Evolutionary conservation across 2,113 vertebrate species (phyloP), one percentile per base, ranked within the genome.

Genomic region (Amphiprion percula): DNA sequence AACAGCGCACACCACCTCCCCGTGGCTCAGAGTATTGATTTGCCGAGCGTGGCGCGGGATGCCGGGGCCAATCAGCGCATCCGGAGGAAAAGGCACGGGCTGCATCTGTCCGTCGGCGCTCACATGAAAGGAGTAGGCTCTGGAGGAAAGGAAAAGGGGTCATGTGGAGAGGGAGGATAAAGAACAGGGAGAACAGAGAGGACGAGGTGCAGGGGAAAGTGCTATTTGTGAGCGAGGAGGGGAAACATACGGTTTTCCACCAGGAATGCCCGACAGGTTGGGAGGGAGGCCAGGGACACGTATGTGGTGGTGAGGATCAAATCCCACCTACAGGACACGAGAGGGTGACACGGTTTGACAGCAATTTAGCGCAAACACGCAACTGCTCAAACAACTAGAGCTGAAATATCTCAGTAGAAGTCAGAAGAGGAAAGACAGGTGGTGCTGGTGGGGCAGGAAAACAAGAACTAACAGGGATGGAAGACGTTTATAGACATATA

Each of bases 21-120:
- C 97, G 0, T 99, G 97, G 92, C 94, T 95, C 63, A 99, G 94
- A 0, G 97, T 98, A 94, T 97, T 98, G 94, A 99, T 98, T 95
- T 99, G 97, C 4, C 97, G 96, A 0, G 97, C 97, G 0, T 99
- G 97, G 61, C 97, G 94, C 0, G 97, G 97, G 89, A 99, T 99
- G 86, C 96, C 96, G 0, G 97, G 97, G 17, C 97, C 98, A 0
- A 97, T 97, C 83, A 99, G 95, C 0, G 97, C 97, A 0, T 99
- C 98, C 1, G 97, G 98, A 26, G 98, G 98, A 58, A 99, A 99
- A 23, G 97, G 98, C 77, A 99, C 98, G 0, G 98, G 98, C 91
- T 99, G 98, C 97, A 99, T 99, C 92, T 99, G 98, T 74, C 98
- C 98, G 0, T 99, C 98, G 0, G 97, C 96, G 0, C 97, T 98